phyloP scores from a whole-genome alignment of 2,888 invertebrate species.

The Alloplasta piceator region DNA sequence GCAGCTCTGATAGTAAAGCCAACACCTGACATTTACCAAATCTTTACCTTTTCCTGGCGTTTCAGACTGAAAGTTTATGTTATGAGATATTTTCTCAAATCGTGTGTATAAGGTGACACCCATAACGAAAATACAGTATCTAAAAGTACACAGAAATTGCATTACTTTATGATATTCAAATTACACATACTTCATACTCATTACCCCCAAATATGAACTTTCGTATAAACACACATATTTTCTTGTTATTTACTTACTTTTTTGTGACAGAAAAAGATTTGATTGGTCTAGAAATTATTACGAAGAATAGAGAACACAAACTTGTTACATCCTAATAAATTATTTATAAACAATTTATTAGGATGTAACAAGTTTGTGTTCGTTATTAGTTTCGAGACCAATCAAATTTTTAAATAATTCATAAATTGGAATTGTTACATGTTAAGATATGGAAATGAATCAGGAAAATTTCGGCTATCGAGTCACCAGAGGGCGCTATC shows the following conservation, averaged over 20 bases:
- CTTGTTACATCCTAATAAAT: not conserved
- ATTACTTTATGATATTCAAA: slow-evolving; percentile 9
- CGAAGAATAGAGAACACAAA: too few relatives aligned
- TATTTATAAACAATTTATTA: too few relatives aligned
- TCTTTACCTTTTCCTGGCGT: slow-evolving; percentile 29
- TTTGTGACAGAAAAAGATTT: not conserved
- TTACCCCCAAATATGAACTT: slow-evolving; percentile 21
- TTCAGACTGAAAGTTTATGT: slow-evolving; percentile 34
- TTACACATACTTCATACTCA: not conserved
- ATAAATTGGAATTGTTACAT: not conserved
- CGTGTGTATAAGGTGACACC: slow-evolving; percentile 17
- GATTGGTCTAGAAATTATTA: not conserved
- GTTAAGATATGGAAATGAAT: too few relatives aligned
- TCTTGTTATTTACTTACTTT: too few relatives aligned
- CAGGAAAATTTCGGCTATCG: slow-evolving; percentile 8
- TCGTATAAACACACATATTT: too few relatives aligned
- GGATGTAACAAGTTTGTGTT: too few relatives aligned
- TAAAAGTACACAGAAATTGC: slow-evolving; percentile 6
- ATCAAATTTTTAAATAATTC: not conserved
- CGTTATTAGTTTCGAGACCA: too few relatives aligned
- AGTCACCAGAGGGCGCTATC: too few relatives aligned
- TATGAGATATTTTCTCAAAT: slow-evolving; percentile 32
- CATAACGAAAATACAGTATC: too few relatives aligned
- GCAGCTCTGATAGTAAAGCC: slow-evolving; percentile 17
- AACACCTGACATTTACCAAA: slow-evolving; percentile 34